Conservation (phyloP, 2,797 vertebrate species). For the Girardinus metallicus region DNA sequence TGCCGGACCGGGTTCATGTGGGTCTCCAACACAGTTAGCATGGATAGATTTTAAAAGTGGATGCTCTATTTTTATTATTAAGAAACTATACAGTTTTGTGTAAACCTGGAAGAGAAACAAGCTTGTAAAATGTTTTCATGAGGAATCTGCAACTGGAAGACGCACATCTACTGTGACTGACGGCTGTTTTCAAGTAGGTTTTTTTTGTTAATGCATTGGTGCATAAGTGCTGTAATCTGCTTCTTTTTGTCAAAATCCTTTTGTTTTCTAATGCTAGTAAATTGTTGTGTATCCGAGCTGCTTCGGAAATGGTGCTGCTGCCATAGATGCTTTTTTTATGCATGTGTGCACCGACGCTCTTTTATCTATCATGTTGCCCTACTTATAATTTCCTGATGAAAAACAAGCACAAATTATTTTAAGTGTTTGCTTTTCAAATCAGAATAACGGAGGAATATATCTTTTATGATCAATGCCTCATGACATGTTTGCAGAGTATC, state of each 20-base stretch:
- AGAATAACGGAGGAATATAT: too few species aligned
- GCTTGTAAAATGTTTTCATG: conserved; percentile 22
- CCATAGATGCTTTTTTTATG: conserved; percentile 9
- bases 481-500: not conserved
- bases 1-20: conserved; percentile 27
- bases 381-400: not conserved
- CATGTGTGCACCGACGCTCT: not conserved
- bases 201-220: not conserved
- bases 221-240: not conserved
- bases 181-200: conserved; percentile 41
- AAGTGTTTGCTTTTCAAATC: not conserved
- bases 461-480: not conserved
- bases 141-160: conserved; percentile 28
- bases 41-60: not conserved
- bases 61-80: not conserved
- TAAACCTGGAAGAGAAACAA: not conserved
- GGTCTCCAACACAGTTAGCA: not conserved
- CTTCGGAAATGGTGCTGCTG: not conserved
- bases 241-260: not conserved
- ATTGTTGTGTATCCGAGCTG: conserved; percentile 4
- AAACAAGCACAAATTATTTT: not conserved
- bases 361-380: not conserved
- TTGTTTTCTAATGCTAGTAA: not conserved
- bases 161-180: conserved; percentile 25
- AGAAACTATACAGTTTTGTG: not conserved